Evolutionary conservation across 2,113 vertebrate species (phyloP).

Genomic region (Emydocephalus ijimae): DNA sequence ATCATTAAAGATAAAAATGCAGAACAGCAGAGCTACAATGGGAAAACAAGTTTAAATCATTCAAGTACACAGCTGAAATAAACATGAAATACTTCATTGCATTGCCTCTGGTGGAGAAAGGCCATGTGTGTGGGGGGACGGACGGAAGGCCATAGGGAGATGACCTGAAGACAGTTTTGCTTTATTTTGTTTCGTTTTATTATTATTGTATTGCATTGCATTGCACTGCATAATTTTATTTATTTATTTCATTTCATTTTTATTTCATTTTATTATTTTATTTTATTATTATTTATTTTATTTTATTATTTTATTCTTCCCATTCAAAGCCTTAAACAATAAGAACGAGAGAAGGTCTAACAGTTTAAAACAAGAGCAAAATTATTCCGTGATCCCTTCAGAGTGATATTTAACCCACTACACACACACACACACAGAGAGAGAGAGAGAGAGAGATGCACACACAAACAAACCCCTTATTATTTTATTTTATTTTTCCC

Average conservation of each 20-base stretch:
- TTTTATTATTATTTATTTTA: neutral
- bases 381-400: conserved; percentile 56
- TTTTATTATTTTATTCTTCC: conserved; percentile 13
- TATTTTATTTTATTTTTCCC: neutral
- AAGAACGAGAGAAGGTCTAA: conserved; percentile 52
- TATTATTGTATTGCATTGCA: too few relatives aligned
- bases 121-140: conserved; percentile 35
- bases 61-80: conserved; percentile 54
- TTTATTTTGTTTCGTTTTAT: too few relatives aligned
- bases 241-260: too few relatives aligned
- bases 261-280: too few relatives aligned
- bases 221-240: too few relatives aligned
- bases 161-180: neutral
- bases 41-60: conserved; percentile 65
- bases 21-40: conserved; percentile 62
- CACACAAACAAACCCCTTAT: too few relatives aligned
- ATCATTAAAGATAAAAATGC: conserved; percentile 61
- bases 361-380: conserved; percentile 59
- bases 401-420: conserved; percentile 45
- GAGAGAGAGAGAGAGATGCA: too few relatives aligned
- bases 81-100: conserved; percentile 64
- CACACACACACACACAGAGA: too few relatives aligned
- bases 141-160: conserved; percentile 37
- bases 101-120: conserved; percentile 54
- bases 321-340: conserved; percentile 56